These are phyloP conservation scores for Aptenodytes forsteri DNA, from an alignment of 2,113 vertebrate species.

Conservation along the genomic window DNA sequence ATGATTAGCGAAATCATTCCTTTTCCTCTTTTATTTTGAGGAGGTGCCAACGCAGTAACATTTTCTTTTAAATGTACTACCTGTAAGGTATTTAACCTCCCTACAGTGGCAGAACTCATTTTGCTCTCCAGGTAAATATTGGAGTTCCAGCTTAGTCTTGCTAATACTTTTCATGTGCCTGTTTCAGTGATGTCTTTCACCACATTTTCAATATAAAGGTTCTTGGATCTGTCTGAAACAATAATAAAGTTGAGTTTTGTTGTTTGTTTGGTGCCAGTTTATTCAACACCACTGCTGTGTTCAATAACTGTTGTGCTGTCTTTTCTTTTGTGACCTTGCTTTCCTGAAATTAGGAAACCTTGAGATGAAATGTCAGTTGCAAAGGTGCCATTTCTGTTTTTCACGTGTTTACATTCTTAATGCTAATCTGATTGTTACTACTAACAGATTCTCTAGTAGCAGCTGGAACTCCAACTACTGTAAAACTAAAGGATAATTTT, in stretches of 20 bases:
- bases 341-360: background rate
- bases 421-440: background rate
- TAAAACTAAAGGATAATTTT: background rate
- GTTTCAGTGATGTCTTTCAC: background rate
- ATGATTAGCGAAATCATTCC: rapidly evolving
- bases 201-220: background rate
- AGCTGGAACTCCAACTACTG: background rate
- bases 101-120: background rate
- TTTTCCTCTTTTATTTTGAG: background rate
- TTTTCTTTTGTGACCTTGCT: background rate
- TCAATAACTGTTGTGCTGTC: background rate
- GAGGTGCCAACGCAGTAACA: background rate
- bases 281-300: background rate
- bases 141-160: background rate
- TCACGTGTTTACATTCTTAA: background rate
- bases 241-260: background rate
- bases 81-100: background rate
- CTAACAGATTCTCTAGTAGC: background rate
- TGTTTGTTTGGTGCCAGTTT: background rate
- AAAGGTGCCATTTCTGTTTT: background rate
- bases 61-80: background rate
- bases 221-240: background rate
- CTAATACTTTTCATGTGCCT: background rate
- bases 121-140: background rate
- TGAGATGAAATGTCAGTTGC: background rate